Base-by-base conservation (phyloP, 2,888 invertebrate species). In the Lacanobia oleracea region DNA sequence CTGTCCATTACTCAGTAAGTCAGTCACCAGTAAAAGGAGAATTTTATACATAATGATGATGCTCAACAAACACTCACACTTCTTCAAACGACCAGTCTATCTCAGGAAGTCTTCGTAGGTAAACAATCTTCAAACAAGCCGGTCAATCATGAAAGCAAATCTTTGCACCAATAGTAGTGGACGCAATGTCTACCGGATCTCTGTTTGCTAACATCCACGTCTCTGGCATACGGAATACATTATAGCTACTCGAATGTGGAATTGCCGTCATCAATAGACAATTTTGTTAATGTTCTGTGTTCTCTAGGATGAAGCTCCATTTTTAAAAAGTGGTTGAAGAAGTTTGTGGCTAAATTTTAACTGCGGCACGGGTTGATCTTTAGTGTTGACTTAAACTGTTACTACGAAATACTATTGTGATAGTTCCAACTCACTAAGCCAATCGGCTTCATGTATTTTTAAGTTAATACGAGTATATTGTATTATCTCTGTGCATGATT, bases 161-260 rank as follows among this genome's bases (percentile, higher is more conserved):
- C 72, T 77, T 65, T 72, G 27, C 64, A 48, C 63, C 71, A 33
- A 59, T 72, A 63, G 75, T 79, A 79, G 72, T 72, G 72, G 67
- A 37, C n/a, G 27, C 62, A 61, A 54, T 74, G 77, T 72, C 73
- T 77, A 82, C 75, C 71, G 80, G 69, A 77, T 75, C 81, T 48
- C 71, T 79, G 78, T 80, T 79, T 75, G 68, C 81, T 62, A 37
- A 75, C 77, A 68, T 70, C 60, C 72, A 71, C 72, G 74, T 45
- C 64, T 68, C 60, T 70, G 70, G 77, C 76, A 79, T 70, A 85
- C 80, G 67, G 81, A 82, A 86, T 86, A 78, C 76, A 73, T 82
- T 81, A 81, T 59, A 64, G 53, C 21, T 73, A 10, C 5, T 33
- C 18, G 50, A 51, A 62, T 75, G 65, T 76, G 43, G 65, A 79